phyloP scores from a whole-genome alignment of 2,888 invertebrate genomes.

The Macrosiphum euphorbiae region DNA sequence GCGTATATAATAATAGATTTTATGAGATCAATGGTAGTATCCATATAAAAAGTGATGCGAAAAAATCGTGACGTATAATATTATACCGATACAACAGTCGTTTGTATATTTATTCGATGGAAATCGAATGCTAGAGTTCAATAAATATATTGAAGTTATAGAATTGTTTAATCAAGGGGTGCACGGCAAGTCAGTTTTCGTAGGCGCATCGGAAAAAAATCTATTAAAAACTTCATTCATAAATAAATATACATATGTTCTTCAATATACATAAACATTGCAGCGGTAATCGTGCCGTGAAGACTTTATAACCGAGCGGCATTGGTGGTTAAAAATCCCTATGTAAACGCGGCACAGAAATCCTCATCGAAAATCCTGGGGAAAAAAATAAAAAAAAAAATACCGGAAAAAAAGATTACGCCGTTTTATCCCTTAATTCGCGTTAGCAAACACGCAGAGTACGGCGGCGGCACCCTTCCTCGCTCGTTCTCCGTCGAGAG shows the following conservation, averaged over 20 bases:
- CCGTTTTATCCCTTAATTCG: conserved; percentile 63
- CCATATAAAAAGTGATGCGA: neutral
- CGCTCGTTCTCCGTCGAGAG: conserved; percentile 45
- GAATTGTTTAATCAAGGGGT: neutral
- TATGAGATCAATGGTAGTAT: neutral
- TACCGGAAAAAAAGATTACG: conserved; percentile 51
- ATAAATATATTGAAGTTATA: neutral
- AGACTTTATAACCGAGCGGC: conserved; percentile 1
- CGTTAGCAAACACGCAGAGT: conserved; percentile 14
- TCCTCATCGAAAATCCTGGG: neutral
- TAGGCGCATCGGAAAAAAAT: neutral
- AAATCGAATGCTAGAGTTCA: neutral
- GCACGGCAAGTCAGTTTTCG: neutral
- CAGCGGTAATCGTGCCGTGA: neutral
- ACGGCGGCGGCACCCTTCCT: conserved; percentile 21
- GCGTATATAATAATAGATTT: neutral
- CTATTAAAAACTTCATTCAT: neutral
- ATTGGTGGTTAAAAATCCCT: conserved; percentile 1
- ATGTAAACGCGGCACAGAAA: conserved; percentile 52
- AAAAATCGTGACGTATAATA: no score
- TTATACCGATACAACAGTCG: neutral
- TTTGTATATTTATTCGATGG: neutral
- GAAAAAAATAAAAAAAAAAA: conserved; percentile 40
- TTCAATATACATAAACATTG: neutral
- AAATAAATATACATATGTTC: neutral